A percentile compares a stretch with the other conserved stretches of the same genome.
phyloP scores from a whole-genome alignment of 2,797 vertebrate species.

The Australoheros facetus region DNA sequence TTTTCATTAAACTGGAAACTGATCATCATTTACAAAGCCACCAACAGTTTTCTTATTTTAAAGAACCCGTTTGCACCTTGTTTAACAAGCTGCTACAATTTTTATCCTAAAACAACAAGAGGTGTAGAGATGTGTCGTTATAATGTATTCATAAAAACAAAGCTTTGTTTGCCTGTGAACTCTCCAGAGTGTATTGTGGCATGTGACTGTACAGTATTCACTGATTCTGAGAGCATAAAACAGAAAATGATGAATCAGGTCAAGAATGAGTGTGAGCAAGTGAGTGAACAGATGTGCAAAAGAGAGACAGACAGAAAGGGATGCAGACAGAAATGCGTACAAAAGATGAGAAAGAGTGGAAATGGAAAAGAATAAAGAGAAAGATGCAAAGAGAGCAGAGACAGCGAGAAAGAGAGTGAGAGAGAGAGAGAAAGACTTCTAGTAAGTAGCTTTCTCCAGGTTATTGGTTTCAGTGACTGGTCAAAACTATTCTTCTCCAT shows the following conservation, averaged over 20 bases:
- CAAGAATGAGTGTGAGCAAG: slow-evolving; percentile 17
- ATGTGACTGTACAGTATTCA: background rate
- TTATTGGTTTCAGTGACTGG: slow-evolving; percentile 87
- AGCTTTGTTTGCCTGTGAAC: slow-evolving; percentile 17
- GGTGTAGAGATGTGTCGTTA: background rate
- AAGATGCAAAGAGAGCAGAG: slow-evolving; percentile 45
- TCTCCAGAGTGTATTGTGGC: background rate
- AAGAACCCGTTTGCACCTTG: background rate
- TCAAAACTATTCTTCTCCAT: slow-evolving; percentile 83
- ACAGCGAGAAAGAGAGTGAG: slow-evolving; percentile 16
- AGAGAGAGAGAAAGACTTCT: slow-evolving; percentile 60
- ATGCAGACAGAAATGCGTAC: slow-evolving; percentile 26
- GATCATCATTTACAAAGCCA: background rate
- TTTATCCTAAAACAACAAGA: background rate
- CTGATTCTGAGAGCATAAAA: slow-evolving; percentile 13
- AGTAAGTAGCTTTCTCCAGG: slow-evolving; percentile 82
- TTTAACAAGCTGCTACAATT: background rate
- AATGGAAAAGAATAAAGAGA: slow-evolving; percentile 36
- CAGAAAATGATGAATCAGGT: slow-evolving; percentile 39
- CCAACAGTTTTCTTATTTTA: background rate
- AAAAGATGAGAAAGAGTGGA: slow-evolving; percentile 39
- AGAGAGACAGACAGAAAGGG: slow-evolving; percentile 15
- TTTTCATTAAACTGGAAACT: background rate
- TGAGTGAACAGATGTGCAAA: slow-evolving; percentile 14
- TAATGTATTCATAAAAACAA: slow-evolving; percentile 2